phyloP scores from a whole-genome alignment of 1,140 invertebrate species.

The Sweltsa coloradensis region DNA sequence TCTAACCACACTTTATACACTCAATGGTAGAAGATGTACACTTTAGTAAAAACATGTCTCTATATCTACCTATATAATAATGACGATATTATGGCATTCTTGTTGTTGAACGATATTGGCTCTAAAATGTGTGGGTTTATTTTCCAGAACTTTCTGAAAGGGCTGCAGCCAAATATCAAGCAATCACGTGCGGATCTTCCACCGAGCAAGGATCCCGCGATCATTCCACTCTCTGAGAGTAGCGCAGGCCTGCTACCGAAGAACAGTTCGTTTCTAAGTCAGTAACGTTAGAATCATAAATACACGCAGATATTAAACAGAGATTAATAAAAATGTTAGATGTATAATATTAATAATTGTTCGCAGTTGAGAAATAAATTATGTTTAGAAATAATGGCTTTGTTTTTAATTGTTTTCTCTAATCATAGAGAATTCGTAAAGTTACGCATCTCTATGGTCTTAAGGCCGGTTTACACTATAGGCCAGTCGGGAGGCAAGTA shows the following conservation, averaged over 20 bases:
- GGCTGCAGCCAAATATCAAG: slow-evolving; percentile 35
- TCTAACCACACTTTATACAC: not conserved
- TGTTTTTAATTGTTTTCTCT: no score
- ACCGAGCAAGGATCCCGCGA: slow-evolving; percentile 30
- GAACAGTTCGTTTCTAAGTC: slow-evolving; percentile 31
- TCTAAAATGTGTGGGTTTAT: slow-evolving; percentile 4
- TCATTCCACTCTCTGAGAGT: slow-evolving; percentile 36
- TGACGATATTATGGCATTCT: not conserved
- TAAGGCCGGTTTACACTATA: no score
- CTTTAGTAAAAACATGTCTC: not conserved
- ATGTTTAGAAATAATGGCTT: no score
- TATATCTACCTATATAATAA: not conserved
- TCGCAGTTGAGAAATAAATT: no score
- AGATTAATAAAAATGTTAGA: no score
- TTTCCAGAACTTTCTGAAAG: slow-evolving; percentile 34
- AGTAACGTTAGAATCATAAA: no score
- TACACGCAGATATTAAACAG: no score
- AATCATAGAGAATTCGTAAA: no score
- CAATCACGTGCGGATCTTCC: slow-evolving; percentile 31
- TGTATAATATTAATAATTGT: no score
- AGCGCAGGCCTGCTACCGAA: slow-evolving; percentile 31
- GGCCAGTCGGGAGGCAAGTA: no score
- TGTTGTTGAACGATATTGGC: not conserved
- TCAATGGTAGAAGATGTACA: not conserved
- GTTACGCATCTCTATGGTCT: no score